Conservation (phyloP, 2,113 vertebrate genomes). For the Fregetta grallaria region DNA sequence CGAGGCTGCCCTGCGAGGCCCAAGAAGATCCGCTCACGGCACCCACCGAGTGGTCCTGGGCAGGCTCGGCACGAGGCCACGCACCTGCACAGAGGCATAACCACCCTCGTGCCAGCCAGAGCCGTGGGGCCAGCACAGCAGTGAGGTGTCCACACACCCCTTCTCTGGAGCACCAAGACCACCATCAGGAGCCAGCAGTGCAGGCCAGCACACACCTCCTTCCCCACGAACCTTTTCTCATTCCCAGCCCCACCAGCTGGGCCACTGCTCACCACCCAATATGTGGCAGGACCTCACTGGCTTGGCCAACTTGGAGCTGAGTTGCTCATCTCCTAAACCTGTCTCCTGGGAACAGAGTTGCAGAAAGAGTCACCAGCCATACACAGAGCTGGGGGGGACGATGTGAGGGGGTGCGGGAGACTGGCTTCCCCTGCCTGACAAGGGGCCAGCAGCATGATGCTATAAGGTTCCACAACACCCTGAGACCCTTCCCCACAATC, state of each 20-base stretch:
- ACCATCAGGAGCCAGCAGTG: background rate
- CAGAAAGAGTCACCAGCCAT: background rate
- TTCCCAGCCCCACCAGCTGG: background rate
- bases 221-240: background rate
- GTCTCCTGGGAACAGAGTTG: background rate
- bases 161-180: background rate
- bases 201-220: background rate
- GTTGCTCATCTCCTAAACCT: background rate
- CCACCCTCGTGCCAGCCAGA: rapidly evolving
- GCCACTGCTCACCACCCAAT: background rate
- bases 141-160: background rate
- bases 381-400: background rate
- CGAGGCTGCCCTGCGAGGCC: rapidly evolving
- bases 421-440: background rate
- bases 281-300: background rate
- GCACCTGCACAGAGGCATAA: background rate
- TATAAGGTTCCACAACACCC: background rate
- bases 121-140: background rate
- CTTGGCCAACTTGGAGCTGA: background rate
- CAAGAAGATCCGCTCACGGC: rapidly evolving
- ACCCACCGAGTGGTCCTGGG: rapidly evolving
- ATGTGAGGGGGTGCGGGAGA: background rate
- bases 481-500: background rate
- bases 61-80: background rate
- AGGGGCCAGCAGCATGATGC: background rate